These are phyloP conservation scores for Nanorana parkeri DNA, from an alignment of 2,113 vertebrate genomes.

Conservation along the genomic window DNA sequence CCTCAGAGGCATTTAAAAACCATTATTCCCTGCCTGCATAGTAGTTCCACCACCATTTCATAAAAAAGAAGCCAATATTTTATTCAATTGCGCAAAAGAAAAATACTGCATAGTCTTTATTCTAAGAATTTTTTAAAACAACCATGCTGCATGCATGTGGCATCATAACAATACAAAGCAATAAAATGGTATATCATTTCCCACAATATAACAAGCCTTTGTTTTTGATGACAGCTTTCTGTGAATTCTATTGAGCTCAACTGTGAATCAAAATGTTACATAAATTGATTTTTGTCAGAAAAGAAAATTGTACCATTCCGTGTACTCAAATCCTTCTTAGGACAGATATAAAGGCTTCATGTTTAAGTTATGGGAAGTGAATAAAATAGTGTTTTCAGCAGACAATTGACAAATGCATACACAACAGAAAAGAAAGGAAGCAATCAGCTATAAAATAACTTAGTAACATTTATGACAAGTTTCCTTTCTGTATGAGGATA, in stretches of 20 bases:
- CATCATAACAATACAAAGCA: too few relatives aligned
- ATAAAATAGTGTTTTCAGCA: background rate
- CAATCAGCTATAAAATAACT: conserved; percentile 20
- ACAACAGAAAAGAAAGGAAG: conserved; percentile 3
- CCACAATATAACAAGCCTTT: background rate
- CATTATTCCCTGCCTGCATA: too few relatives aligned
- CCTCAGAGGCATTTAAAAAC: too few relatives aligned
- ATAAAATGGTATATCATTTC: too few relatives aligned
- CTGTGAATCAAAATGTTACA: background rate
- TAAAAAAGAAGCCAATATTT: too few relatives aligned
- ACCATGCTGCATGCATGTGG: too few relatives aligned
- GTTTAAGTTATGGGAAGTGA: conserved; percentile 19
- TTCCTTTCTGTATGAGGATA: background rate
- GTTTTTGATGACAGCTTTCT: background rate
- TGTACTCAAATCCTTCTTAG: background rate
- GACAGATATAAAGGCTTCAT: background rate
- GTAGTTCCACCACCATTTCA: too few relatives aligned
- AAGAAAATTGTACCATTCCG: background rate
- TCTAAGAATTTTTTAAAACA: too few relatives aligned
- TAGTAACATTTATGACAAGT: conserved; percentile 33
- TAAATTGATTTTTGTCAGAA: background rate
- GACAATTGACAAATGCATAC: conserved; percentile 21
- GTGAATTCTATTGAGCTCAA: background rate
- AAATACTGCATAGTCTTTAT: too few relatives aligned
- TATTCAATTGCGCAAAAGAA: too few relatives aligned